phyloP scores from a whole-genome alignment of 2,888 invertebrate species.

The Nemurella pictetii region DNA sequence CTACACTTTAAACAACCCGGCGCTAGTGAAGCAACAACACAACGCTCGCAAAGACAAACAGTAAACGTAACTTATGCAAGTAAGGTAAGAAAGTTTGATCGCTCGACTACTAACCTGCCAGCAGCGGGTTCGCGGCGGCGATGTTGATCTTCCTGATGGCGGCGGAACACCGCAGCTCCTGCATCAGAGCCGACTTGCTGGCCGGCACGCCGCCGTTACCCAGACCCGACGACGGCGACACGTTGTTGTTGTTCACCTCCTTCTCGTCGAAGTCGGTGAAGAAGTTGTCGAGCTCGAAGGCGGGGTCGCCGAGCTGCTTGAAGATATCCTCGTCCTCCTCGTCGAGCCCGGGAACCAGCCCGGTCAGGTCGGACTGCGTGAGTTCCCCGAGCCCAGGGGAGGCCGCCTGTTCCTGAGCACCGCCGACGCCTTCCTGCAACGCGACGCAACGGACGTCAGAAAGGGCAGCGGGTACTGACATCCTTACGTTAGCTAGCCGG shows the following conservation, averaged over 20 bases:
- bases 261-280: conserved; percentile 50
- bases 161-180: conserved; percentile 42
- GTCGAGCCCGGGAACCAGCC: conserved; percentile 65
- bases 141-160: conserved; percentile 66
- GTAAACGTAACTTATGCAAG: not conserved
- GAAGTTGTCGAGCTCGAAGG: conserved; percentile 77
- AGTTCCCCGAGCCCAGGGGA: conserved; percentile 62
- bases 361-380: conserved; percentile 71
- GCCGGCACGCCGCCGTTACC: conserved; percentile 41
- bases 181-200: conserved; percentile 36
- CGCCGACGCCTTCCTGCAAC: conserved; percentile 27
- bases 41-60: no score
- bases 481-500: no score
- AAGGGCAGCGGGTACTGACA: no score
- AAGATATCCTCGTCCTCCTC: conserved; percentile 76
- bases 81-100: not conserved
- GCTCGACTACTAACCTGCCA: conserved; percentile 68
- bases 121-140: conserved; percentile 81
- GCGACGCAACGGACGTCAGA: no score
- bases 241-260: conserved; percentile 58
- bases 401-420: conserved; percentile 54
- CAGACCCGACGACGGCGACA: conserved; percentile 38
- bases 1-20: no score
- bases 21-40: no score
- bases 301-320: conserved; percentile 79